phyloP scores from a whole-genome alignment of 2,113 vertebrate genomes.

The Pterocles gutturalis region DNA sequence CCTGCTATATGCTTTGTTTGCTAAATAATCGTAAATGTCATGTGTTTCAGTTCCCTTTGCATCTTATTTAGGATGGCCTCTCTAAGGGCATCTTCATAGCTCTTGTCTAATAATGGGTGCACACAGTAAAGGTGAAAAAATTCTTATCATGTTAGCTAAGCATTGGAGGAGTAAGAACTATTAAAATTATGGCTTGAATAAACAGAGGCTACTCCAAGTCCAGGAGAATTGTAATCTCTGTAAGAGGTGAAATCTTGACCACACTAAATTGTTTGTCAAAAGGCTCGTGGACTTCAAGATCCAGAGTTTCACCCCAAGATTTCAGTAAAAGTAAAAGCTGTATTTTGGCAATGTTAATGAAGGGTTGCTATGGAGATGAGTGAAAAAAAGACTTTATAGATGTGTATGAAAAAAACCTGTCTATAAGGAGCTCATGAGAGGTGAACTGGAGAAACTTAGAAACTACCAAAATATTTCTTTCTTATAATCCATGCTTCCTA shows the following conservation, averaged over 20 bases:
- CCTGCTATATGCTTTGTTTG: not conserved
- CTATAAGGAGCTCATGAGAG: not conserved
- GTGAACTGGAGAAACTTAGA: not conserved
- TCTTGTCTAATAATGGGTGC: not conserved
- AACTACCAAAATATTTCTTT: not conserved
- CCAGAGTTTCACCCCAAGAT: not conserved
- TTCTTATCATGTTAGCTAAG: not conserved
- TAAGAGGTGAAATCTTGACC: not conserved
- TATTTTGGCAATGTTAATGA: not conserved
- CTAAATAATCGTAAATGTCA: not conserved
- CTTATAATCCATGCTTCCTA: not conserved
- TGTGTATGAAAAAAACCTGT: not conserved
- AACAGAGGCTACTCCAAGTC: not conserved
- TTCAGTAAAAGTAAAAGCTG: not conserved
- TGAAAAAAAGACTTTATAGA: not conserved
- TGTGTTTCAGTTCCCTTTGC: not conserved
- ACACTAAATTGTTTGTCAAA: not conserved
- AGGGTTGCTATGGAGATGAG: not conserved
- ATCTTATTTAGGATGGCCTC: not conserved
- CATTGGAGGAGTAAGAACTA: not conserved
- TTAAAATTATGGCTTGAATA: not conserved
- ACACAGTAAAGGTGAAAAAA: not conserved
- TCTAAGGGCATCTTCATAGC: not conserved
- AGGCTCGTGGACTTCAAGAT: not conserved
- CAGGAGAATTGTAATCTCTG: not conserved